Evolutionary conservation across 2,113 vertebrate genomes (phyloP).

Genomic region (Ctenomys sociabilis): DNA sequence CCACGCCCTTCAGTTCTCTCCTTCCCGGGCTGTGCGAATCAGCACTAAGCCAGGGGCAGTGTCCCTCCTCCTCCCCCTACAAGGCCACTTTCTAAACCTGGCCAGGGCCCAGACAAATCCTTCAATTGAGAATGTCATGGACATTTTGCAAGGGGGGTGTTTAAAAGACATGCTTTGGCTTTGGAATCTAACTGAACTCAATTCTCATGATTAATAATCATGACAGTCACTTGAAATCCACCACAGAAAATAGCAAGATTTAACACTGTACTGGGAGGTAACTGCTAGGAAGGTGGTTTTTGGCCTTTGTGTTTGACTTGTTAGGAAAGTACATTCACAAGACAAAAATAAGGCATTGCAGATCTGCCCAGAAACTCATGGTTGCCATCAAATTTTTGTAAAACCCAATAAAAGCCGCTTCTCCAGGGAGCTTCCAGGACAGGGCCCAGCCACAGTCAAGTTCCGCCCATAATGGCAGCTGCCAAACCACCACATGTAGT

Average conservation of each 20-base stretch:
- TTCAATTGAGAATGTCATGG: slow-evolving; percentile 14
- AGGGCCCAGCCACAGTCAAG: neutral
- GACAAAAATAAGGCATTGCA: neutral
- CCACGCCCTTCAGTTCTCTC: neutral
- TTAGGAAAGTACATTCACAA: neutral
- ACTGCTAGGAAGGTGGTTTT: slow-evolving; percentile 14
- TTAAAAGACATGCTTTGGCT: slow-evolving; percentile 40
- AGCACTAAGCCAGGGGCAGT: neutral
- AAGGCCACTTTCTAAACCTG: slow-evolving; percentile 23
- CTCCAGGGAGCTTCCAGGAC: neutral
- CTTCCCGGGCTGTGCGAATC: neutral
- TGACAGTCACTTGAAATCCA: neutral
- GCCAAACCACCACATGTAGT: neutral
- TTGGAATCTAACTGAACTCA: neutral
- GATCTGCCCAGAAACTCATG: neutral
- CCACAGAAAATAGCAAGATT: slow-evolving; percentile 1
- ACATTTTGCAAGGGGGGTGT: neutral
- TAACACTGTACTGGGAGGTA: neutral
- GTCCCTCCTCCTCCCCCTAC: neutral
- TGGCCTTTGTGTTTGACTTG: neutral
- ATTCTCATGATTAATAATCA: slow-evolving; percentile 53
- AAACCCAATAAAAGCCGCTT: neutral
- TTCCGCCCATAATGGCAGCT: neutral
- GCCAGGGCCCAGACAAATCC: neutral
- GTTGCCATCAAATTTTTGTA: neutral